Percentiles rank a stretch among this genome's conserved stretches.
Conservation (phyloP, 2,888 invertebrate species). For the Hymenopus coronatus region DNA sequence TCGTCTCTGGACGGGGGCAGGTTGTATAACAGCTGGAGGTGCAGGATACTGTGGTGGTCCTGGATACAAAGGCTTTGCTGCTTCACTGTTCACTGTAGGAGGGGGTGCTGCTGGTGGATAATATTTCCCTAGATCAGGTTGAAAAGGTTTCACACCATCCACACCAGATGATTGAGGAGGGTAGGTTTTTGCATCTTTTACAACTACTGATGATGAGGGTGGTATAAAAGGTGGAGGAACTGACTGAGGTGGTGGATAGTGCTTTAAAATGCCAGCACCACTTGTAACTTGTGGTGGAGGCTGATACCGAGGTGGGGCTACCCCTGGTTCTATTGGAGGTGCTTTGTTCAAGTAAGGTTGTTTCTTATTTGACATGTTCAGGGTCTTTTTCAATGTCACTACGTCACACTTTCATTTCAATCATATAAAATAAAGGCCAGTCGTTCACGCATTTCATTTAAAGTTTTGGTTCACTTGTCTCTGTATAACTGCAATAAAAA, state of each 20-base stretch:
- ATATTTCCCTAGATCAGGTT: constrained; percentile 17
- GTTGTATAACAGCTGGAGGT: constrained; percentile 37
- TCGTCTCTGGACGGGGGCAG: constrained; percentile 22
- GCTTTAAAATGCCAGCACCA: constrained; percentile 62
- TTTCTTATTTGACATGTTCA: constrained; percentile 49
- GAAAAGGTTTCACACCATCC: constrained; percentile 31
- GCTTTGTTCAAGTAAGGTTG: constrained; percentile 37
- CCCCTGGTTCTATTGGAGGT: constrained; percentile 41
- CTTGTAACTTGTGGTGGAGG: constrained; percentile 68
- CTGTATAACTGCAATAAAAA: not conserved
- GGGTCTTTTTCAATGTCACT: not conserved
- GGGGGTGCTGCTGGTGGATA: constrained; percentile 35
- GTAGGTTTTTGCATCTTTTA: constrained; percentile 31
- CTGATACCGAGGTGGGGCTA: constrained; percentile 73
- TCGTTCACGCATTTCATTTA: not conserved
- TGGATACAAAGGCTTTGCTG: constrained; percentile 16
- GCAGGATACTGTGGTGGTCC: constrained; percentile 43
- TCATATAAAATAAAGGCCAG: not conserved
- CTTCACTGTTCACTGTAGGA: constrained; percentile 13
- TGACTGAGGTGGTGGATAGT: constrained; percentile 38
- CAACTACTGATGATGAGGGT: constrained; percentile 15
- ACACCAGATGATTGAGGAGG: constrained; percentile 26
- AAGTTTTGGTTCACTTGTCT: not conserved
- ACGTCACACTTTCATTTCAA: constrained; percentile 5
- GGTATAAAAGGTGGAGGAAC: constrained; percentile 14